Percentiles rank a stretch among this genome's conserved stretches.
Evolutionary conservation across 2,113 vertebrate genomes (phyloP).

Genomic region (Thinocorus orbignyianus): DNA sequence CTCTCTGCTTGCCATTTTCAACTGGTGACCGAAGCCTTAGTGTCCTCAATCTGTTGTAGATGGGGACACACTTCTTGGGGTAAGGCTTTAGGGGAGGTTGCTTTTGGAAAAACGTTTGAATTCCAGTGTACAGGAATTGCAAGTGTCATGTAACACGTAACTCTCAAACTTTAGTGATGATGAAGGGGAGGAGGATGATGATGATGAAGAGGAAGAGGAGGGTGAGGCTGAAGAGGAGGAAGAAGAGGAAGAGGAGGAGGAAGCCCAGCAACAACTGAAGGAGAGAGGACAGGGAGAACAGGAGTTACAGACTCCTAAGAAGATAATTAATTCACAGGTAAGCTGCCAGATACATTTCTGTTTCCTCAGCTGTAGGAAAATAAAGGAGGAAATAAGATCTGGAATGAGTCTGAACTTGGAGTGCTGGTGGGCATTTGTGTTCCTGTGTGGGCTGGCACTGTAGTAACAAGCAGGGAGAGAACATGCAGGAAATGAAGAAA

Average conservation of each 20-base stretch:
- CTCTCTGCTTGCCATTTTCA: neutral
- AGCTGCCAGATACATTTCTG: neutral
- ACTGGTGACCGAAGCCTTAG: neutral
- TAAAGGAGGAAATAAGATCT: neutral
- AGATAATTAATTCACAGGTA: constrained; percentile 62
- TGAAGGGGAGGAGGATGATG: constrained; percentile 71
- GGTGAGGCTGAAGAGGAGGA: constrained; percentile 56
- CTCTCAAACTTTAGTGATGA: constrained; percentile 68
- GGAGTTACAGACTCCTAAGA: constrained; percentile 52
- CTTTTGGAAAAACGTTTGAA: neutral
- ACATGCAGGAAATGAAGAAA: neutral
- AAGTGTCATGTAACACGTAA: neutral
- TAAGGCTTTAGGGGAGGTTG: neutral
- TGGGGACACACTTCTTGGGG: neutral
- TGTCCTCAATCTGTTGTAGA: neutral
- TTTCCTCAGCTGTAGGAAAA: neutral
- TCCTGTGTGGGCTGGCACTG: neutral
- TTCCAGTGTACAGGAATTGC: neutral
- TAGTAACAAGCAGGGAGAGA: neutral
- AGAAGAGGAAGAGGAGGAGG: constrained; percentile 61
- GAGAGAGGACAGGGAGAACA: constrained; percentile 57
- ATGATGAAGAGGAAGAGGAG: neutral
- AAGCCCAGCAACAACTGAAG: constrained; percentile 57
- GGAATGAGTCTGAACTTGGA: neutral
- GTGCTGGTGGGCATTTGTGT: neutral